Evolutionary conservation across 2,888 invertebrate genomes (phyloP).

Genomic region (Mechanitis mazaeus): DNA sequence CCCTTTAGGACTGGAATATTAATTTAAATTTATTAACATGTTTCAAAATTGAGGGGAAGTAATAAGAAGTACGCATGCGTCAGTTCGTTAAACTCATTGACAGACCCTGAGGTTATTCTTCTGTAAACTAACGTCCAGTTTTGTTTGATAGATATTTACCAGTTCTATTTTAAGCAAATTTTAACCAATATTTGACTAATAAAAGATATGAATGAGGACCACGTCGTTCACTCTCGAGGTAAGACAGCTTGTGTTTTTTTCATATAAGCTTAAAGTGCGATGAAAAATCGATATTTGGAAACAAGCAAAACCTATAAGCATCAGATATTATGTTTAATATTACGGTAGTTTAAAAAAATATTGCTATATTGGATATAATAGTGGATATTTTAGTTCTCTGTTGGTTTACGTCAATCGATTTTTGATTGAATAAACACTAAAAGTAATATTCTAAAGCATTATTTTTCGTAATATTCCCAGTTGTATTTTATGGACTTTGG

Average conservation of each 20-base stretch:
- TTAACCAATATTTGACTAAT: conserved; percentile 57
- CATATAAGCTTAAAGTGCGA: conserved; percentile 31
- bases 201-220: conserved; percentile 92
- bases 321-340: conserved; percentile 3
- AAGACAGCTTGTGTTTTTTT: conserved; percentile 48
- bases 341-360: background rate
- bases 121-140: conserved; percentile 31
- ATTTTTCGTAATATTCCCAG: background rate
- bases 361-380: too few species aligned
- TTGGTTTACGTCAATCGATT: too few species aligned
- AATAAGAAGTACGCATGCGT: conserved; percentile 32
- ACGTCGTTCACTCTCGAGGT: conserved; percentile 91
- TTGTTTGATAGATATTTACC: conserved; percentile 27
- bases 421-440: too few species aligned
- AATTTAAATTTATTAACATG: conserved; percentile 27
- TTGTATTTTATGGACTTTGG: background rate
- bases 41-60: conserved; percentile 21
- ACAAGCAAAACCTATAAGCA: conserved; percentile 47
- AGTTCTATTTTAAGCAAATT: conserved; percentile 42
- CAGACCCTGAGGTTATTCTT: conserved; percentile 34
- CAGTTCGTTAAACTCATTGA: conserved; percentile 15
- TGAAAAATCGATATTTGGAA: conserved; percentile 67
- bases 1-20: conserved; percentile 9
- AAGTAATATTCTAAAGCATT: too few species aligned
- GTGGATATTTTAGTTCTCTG: too few species aligned